A percentile compares a stretch with the other conserved stretches of the same genome.
These are phyloP conservation scores for Drosophila sproati DNA, from an alignment of 1,140 invertebrate species.

Conservation along the genomic window DNA sequence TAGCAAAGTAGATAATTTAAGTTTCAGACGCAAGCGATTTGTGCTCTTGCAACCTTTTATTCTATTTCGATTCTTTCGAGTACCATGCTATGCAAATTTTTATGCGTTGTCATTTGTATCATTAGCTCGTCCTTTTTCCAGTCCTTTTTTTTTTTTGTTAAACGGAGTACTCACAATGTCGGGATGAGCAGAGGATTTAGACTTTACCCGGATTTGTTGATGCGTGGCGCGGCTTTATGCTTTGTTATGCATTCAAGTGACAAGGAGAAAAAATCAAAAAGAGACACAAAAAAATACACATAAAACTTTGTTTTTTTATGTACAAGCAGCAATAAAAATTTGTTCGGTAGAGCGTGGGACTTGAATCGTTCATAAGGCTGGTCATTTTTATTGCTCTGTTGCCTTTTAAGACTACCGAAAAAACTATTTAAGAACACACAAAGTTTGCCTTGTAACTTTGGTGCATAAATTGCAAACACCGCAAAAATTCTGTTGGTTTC, in stretches of 20 bases:
- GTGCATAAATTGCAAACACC: slow-evolving; percentile 20
- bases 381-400: slow-evolving; percentile 24
- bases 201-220: slow-evolving; percentile 36
- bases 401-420: neutral
- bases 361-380: slow-evolving; percentile 7
- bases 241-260: slow-evolving; percentile 59
- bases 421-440: neutral
- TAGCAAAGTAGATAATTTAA: slow-evolving; percentile 18
- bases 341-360: neutral
- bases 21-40: slow-evolving; percentile 21
- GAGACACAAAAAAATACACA: slow-evolving; percentile 24
- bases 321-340: neutral
- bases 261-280: neutral
- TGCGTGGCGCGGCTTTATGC: slow-evolving; percentile 48
- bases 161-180: slow-evolving; percentile 36
- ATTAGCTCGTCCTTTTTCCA: slow-evolving; percentile 46
- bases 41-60: slow-evolving; percentile 25
- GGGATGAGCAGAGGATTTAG: slow-evolving; percentile 27
- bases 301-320: slow-evolving; percentile 36
- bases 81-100: slow-evolving; percentile 44
- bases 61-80: slow-evolving; percentile 16
- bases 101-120: slow-evolving; percentile 57
- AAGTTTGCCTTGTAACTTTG: neutral
- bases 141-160: slow-evolving; percentile 21
- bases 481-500: slow-evolving; percentile 17